phyloP scores from a whole-genome alignment of 2,888 invertebrate species.

The Pseudanteris insignis region DNA sequence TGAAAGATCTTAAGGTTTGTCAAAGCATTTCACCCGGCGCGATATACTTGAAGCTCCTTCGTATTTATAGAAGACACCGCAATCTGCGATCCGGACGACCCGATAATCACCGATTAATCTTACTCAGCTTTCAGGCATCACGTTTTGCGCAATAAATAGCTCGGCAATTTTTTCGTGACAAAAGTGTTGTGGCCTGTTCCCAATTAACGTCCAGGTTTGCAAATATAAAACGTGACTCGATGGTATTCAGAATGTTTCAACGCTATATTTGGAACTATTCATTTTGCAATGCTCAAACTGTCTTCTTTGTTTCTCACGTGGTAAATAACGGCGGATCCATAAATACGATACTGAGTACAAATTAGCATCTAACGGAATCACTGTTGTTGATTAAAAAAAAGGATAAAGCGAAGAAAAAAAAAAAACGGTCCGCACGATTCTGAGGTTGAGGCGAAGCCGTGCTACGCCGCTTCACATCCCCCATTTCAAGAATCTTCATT shows the following conservation, averaged over 20 bases:
- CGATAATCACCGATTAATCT: too few relatives aligned
- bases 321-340: slow-evolving; percentile 4
- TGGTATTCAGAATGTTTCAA: slow-evolving; percentile 21
- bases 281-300: slow-evolving; percentile 13
- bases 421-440: too few relatives aligned
- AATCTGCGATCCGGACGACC: too few relatives aligned
- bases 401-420: background rate
- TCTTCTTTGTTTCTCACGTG: slow-evolving; percentile 15
- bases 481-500: too few relatives aligned
- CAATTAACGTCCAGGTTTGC: slow-evolving; percentile 27
- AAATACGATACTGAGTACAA: slow-evolving; percentile 10
- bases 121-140: background rate
- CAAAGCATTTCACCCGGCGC: too few relatives aligned
- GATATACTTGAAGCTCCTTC: too few relatives aligned
- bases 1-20: background rate
- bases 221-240: slow-evolving; percentile 39
- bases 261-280: slow-evolving; percentile 42
- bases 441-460: too few relatives aligned
- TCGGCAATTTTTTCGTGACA: slow-evolving; percentile 8
- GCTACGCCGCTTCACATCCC: too few relatives aligned
- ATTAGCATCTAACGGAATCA: slow-evolving; percentile 2
- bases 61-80: too few relatives aligned
- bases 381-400: slow-evolving; percentile 2
- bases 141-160: slow-evolving; percentile 16
- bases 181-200: slow-evolving; percentile 16